Evolutionary conservation across 2,888 invertebrate species (phyloP).

Genomic region (Dolomedes plantarius): DNA sequence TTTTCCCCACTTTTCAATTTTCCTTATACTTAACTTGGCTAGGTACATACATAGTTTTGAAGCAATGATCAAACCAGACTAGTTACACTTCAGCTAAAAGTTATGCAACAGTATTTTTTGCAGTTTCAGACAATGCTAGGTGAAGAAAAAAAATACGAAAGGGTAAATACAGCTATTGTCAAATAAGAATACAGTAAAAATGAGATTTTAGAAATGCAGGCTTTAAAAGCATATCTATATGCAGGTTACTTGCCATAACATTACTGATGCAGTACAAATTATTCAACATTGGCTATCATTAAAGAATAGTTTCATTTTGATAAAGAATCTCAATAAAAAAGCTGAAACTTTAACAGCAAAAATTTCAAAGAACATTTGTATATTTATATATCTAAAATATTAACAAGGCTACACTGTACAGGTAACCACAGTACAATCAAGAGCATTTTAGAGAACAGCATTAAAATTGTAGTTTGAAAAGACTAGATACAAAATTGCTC

Average conservation of each 20-base stretch:
- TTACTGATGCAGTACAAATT: conserved; percentile 16
- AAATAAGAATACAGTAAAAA: conserved; percentile 1
- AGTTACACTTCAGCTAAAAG: conserved; percentile 12
- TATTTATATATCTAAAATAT: conserved; percentile 35
- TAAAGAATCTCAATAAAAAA: conserved; percentile 39
- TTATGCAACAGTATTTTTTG: conserved; percentile 16
- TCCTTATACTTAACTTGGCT: not conserved
- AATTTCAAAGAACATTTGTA: conserved; percentile 32
- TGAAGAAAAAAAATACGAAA: not conserved
- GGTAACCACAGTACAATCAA: conserved; percentile 60
- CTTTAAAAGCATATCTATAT: conserved; percentile 24
- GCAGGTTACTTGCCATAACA: conserved; percentile 20
- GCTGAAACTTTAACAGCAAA: conserved; percentile 49
- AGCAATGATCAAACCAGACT: conserved; percentile 4
- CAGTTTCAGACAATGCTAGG: not conserved
- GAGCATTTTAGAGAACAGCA: conserved; percentile 13
- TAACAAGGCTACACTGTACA: conserved; percentile 59
- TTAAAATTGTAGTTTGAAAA: not conserved
- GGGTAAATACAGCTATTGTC: no score
- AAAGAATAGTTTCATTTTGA: conserved; percentile 28
- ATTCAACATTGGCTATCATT: conserved; percentile 61
- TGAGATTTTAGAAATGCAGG: conserved; percentile 67
- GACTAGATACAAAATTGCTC: not conserved
- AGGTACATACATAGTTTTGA: conserved; percentile 13
- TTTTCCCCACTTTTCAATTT: not conserved